Evolutionary conservation across 2,888 invertebrate genomes (phyloP).

Genomic region (Drosophila subsilvestris): DNA sequence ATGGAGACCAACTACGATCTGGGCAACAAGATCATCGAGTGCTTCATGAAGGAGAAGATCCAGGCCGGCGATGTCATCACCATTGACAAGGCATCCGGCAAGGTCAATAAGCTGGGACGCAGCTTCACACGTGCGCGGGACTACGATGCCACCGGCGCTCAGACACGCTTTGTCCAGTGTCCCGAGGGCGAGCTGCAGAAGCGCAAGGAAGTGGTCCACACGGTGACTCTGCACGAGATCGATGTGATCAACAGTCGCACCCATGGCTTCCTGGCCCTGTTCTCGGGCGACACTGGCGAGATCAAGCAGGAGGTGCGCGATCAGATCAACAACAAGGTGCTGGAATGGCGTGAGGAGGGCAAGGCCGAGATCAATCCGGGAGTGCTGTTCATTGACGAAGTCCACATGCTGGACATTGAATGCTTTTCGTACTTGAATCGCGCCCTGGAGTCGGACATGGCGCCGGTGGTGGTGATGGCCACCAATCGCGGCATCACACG

Average conservation of each 20-base stretch:
- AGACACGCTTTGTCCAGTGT: constrained; percentile 97
- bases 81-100: constrained; percentile 99
- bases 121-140: constrained; percentile 98
- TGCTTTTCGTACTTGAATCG: constrained; percentile 99
- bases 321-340: constrained; percentile 98
- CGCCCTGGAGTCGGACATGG: constrained; percentile 98
- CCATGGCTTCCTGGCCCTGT: constrained; percentile 98
- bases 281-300: constrained; percentile 99
- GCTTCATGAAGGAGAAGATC: constrained; percentile 97
- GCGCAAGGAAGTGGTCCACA: constrained; percentile 98
- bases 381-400: constrained; percentile 98
- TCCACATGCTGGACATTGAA: constrained; percentile 99
- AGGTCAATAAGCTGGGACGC: constrained; percentile 94
- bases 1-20: constrained; percentile 99
- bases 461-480: constrained; percentile 99
- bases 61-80: constrained; percentile 98
- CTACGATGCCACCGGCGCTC: constrained; percentile 97
- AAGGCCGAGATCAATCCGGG: constrained; percentile 99
- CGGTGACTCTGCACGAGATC: constrained; percentile 99
- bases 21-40: constrained; percentile 99
- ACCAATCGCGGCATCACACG: constrained; percentile 98
- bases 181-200: constrained; percentile 99
- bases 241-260: constrained; percentile 99
- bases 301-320: constrained; percentile 98
- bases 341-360: constrained; percentile 99